Evolutionary conservation across 2,797 vertebrate species (phyloP).

Genomic region (Esox masquinongy): DNA sequence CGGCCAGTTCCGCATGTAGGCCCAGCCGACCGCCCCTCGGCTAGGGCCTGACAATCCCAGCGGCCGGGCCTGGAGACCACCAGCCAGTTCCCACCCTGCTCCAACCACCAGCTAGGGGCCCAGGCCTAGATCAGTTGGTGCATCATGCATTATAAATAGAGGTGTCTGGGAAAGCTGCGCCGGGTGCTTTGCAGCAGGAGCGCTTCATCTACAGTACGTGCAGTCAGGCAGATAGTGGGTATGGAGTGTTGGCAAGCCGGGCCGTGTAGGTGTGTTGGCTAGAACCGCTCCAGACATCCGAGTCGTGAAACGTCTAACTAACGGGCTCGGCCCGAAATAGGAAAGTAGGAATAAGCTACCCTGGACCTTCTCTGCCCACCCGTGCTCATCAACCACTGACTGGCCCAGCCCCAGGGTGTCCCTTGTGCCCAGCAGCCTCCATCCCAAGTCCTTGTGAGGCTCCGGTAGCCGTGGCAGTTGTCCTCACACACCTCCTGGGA

Average conservation of each 20-base stretch:
- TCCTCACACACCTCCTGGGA: constrained; percentile 61
- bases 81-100: constrained; percentile 38
- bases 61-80: constrained; percentile 28
- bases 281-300: background rate
- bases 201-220: constrained; percentile 31
- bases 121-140: constrained; percentile 57
- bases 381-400: background rate
- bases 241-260: background rate
- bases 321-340: background rate
- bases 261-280: constrained; percentile 28
- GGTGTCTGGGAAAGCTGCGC: constrained; percentile 57
- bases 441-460: constrained; percentile 27
- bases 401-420: constrained; percentile 12
- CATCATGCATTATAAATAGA: constrained; percentile 74
- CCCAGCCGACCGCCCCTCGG: background rate
- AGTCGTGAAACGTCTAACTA: background rate
- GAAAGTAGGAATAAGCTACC: background rate
- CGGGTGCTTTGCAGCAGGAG: constrained; percentile 57
- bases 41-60: constrained; percentile 21
- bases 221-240: constrained; percentile 16
- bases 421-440: constrained; percentile 42
- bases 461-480: constrained; percentile 57
- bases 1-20: constrained; percentile 12
- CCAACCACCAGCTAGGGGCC: constrained; percentile 39
- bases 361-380: background rate